A percentile compares a stretch with the other conserved stretches of the same genome.
These are phyloP conservation scores for Venturia canescens DNA, from an alignment of 1,140 invertebrate species.

Conservation along the genomic window DNA sequence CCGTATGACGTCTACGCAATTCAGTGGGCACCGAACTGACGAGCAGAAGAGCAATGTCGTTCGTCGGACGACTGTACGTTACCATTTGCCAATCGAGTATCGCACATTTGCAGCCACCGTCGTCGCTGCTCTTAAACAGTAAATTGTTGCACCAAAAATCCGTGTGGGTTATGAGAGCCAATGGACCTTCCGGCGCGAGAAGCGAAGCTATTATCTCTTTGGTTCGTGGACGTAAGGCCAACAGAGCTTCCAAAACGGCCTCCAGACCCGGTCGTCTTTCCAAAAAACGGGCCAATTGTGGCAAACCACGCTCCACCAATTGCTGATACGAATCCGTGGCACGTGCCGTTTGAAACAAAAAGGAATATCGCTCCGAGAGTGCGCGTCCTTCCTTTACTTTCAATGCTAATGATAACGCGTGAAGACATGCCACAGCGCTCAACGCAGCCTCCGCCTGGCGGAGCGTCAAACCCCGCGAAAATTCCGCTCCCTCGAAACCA, in stretches of 20 bases:
- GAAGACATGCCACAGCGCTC: slow-evolving; percentile 83
- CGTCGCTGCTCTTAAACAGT: slow-evolving; percentile 79
- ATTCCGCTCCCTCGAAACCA: slow-evolving; percentile 79
- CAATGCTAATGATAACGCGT: slow-evolving; percentile 83
- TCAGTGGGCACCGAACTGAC: slow-evolving; percentile 87
- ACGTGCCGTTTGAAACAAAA: slow-evolving; percentile 85
- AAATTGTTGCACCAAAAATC: slow-evolving; percentile 92
- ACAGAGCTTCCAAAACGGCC: slow-evolving; percentile 76
- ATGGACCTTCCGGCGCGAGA: slow-evolving; percentile 81
- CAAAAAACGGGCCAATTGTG: slow-evolving; percentile 84
- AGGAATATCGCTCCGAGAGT: slow-evolving; percentile 83
- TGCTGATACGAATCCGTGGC: slow-evolving; percentile 88
- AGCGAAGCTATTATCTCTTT: slow-evolving; percentile 82
- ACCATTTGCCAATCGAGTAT: slow-evolving; percentile 92
- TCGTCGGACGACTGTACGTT: slow-evolving; percentile 85
- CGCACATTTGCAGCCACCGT: slow-evolving; percentile 78
- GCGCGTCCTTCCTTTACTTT: slow-evolving; percentile 80
- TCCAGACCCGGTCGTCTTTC: slow-evolving; percentile 80
- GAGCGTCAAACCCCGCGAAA: slow-evolving; percentile 83
- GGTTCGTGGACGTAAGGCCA: slow-evolving; percentile 78
- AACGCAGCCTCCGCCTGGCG: slow-evolving; percentile 82
- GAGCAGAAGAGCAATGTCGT: slow-evolving; percentile 87
- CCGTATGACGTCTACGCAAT: slow-evolving; percentile 80
- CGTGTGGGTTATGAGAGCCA: slow-evolving; percentile 86
- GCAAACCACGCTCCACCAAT: slow-evolving; percentile 84